Percentiles rank a stretch among this genome's conserved stretches.
These are phyloP conservation scores for Chirona hameri DNA, from an alignment of 2,888 invertebrate species.

Conservation along the genomic window DNA sequence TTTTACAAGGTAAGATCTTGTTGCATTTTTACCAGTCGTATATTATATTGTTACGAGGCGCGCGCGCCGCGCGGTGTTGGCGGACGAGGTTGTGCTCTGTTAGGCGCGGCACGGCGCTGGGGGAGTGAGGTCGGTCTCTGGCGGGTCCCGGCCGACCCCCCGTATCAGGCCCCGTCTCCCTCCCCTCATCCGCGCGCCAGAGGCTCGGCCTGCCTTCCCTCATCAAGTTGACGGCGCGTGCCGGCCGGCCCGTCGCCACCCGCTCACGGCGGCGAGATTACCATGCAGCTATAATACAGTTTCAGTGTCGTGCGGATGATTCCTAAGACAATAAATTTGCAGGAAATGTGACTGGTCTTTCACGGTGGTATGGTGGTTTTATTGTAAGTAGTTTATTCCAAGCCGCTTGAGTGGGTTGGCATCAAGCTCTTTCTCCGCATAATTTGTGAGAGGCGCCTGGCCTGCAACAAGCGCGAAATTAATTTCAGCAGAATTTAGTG, in stretches of 20 bases:
- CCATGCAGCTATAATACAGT: neutral
- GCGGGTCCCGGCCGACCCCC: neutral
- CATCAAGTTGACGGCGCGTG: neutral
- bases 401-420: too few species aligned
- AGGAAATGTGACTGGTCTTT: neutral
- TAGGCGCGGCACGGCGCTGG: neutral
- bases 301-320: neutral
- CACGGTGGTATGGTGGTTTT: too few species aligned
- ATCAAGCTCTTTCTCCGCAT: too few species aligned
- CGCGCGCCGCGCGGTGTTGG: neutral
- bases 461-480: too few species aligned
- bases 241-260: too few species aligned
- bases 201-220: neutral
- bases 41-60: neutral
- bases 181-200: neutral
- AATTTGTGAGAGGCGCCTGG: too few species aligned
- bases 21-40: constrained; percentile 1
- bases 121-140: neutral
- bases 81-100: neutral
- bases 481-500: too few species aligned
- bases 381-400: too few species aligned
- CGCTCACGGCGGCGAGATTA: neutral
- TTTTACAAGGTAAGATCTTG: neutral
- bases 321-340: constrained; percentile 7
- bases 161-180: neutral